phyloP scores from a whole-genome alignment of 2,888 invertebrate genomes.

The Yponomeuta malinellus region DNA sequence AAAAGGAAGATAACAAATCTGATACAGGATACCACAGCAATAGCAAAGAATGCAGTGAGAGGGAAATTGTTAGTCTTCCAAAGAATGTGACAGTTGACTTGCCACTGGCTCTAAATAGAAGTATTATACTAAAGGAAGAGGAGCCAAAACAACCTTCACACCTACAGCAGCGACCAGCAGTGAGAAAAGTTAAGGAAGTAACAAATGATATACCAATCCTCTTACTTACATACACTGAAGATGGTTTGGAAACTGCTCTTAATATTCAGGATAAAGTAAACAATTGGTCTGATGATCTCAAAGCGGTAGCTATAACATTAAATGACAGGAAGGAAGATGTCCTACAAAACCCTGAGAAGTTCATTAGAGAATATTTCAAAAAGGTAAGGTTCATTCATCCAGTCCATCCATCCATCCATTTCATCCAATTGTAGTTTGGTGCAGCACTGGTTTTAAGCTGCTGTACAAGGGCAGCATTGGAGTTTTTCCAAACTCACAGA shows the following conservation, averaged over 20 bases:
- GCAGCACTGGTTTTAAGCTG: too few relatives aligned
- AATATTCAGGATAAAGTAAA: constrained; percentile 66
- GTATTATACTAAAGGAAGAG: constrained; percentile 38
- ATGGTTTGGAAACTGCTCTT: constrained; percentile 63
- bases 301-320: constrained; percentile 55
- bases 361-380: constrained; percentile 73
- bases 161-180: constrained; percentile 30
- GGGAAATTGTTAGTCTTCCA: constrained; percentile 50
- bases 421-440: too few relatives aligned
- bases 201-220: constrained; percentile 51
- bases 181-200: constrained; percentile 27
- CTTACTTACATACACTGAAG: constrained; percentile 72
- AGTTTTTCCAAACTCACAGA: too few relatives aligned
- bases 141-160: constrained; percentile 43
- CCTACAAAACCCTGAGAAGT: constrained; percentile 71
- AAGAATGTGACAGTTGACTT: constrained; percentile 54
- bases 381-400: constrained; percentile 47
- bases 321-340: constrained; percentile 68
- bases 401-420: too few relatives aligned
- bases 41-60: constrained; percentile 43
- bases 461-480: too few relatives aligned
- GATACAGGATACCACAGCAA: constrained; percentile 55
- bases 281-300: constrained; percentile 50
- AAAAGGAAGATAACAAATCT: constrained; percentile 51
- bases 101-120: constrained; percentile 58